These are phyloP conservation scores for Ctenomys sociabilis DNA, from an alignment of 2,113 vertebrate genomes.

Conservation along the genomic window DNA sequence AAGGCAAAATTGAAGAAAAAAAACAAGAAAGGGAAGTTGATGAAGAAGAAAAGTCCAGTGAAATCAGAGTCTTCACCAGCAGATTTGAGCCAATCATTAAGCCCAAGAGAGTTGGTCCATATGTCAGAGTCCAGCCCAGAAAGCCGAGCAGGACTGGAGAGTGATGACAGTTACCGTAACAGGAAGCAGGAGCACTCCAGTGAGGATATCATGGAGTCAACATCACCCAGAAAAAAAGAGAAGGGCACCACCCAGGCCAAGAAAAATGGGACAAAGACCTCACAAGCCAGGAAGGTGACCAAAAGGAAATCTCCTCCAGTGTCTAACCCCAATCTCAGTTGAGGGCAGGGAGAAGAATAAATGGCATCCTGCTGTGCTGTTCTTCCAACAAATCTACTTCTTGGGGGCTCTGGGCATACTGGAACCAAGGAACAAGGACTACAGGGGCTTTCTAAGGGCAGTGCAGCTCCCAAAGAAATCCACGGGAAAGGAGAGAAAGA, in stretches of 20 bases:
- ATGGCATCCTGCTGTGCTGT: slow-evolving; percentile 53
- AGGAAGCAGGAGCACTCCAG: slow-evolving; percentile 78
- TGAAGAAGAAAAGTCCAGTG: slow-evolving; percentile 75
- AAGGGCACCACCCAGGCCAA: slow-evolving; percentile 46
- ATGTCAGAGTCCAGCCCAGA: slow-evolving; percentile 64
- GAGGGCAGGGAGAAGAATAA: slow-evolving; percentile 78
- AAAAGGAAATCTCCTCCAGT: slow-evolving; percentile 69
- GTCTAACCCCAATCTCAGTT: slow-evolving; percentile 72
- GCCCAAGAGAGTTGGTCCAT: slow-evolving; percentile 34
- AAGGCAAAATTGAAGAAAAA: slow-evolving; percentile 80
- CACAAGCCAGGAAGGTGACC: slow-evolving; percentile 68
- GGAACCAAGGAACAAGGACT: not conserved
- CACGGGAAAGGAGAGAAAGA: not conserved
- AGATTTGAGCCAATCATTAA: slow-evolving; percentile 25
- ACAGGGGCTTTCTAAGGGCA: not conserved
- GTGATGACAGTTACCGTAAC: slow-evolving; percentile 83
- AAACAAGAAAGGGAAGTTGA: slow-evolving; percentile 74
- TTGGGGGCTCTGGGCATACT: not conserved
- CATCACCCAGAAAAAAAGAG: slow-evolving; percentile 54
- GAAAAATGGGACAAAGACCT: slow-evolving; percentile 59
- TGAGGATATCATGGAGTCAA: slow-evolving; percentile 35
- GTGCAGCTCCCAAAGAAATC: not conserved
- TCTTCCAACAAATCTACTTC: slow-evolving; percentile 46
- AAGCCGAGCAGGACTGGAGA: slow-evolving; percentile 73
- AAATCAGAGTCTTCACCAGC: slow-evolving; percentile 68